Evolutionary conservation across 2,113 vertebrate genomes (phyloP), one percentile per base, ranked within the genome.

Genomic region (Chlorodrepanis virens): DNA sequence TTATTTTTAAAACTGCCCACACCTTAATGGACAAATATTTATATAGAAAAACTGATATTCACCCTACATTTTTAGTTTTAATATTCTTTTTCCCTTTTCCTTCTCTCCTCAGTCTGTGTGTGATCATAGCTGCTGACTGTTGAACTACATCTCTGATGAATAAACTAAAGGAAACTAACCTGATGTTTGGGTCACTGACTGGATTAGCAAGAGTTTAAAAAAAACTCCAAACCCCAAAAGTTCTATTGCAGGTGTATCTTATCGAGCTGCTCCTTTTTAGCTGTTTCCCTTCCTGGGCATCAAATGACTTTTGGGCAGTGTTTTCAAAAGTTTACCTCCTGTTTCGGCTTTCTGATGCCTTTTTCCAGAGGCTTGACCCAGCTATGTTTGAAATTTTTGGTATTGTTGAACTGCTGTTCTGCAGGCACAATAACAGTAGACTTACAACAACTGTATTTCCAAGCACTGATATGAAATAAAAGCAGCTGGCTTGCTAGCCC

Each of bases 221-320:
- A 44, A 52, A 7, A 0, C 2, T 6, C 33, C 18, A 54, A 54
- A 37, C 0, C 2, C 12, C 3, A 4, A 3, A 76, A 56, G 9
- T 47, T 74, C 12, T 1, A 13, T n/a, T 59, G 22, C 7, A 57
- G 2, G 9, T 16, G 2, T 40, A 11, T 54, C 4, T 44, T 10
- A 24, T 31, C 8, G 60, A 60, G 14, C 4, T 42, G 11, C 42
- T 50, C 11, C 35, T 42, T 49, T 83, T 64, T 23, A 64, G 28
- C 13, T 8, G 7, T 37, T 85, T 65, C 4, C 8, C 21, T 56
- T 84, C 42, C 20, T 37, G 44, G 39, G 4, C 4, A 11, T 53
- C 33, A 35, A 63, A 67, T 44, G 6, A 4, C 6, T 63, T 60
- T 25, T 29, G 33, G 20, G 6, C 7, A 39, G 23, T 11, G 7